These are phyloP conservation scores for Patiria miniata DNA, from an alignment of 35 echinoderm and acorn worm species.

Conservation along the genomic window DNA sequence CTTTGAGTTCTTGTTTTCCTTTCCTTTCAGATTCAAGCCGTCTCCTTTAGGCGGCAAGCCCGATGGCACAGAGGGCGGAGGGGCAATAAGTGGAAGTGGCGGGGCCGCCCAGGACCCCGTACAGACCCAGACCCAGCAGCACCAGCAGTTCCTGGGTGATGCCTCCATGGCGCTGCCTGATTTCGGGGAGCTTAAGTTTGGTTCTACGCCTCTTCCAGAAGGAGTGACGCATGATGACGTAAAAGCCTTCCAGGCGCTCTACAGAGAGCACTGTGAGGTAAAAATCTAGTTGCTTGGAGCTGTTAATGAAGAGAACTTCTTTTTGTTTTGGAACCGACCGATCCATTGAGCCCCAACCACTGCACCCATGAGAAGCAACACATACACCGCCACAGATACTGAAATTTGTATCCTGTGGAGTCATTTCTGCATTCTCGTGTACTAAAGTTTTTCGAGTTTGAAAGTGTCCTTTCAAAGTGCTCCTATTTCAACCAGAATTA, in stretches of 20 bases:
- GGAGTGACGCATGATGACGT: constrained; percentile 76
- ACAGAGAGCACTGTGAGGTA: constrained; percentile 99
- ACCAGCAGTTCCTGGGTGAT: constrained; percentile 98
- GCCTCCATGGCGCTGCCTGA: constrained; percentile 74
- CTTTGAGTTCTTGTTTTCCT: constrained; percentile 8
- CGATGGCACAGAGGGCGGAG: constrained; percentile 48
- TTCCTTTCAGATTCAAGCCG: constrained; percentile 78
- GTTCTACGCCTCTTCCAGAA: constrained; percentile 57
- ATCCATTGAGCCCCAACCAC: too few relatives aligned
- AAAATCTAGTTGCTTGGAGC: too few relatives aligned
- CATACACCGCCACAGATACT: too few relatives aligned
- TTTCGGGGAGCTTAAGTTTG: constrained; percentile 87
- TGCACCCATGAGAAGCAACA: too few relatives aligned
- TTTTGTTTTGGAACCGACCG: too few relatives aligned
- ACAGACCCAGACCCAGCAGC: constrained; percentile 79
- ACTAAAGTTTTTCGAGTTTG: too few relatives aligned
- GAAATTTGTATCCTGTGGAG: too few relatives aligned
- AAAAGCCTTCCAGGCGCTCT: constrained; percentile 77
- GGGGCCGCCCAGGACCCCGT: constrained; percentile 46
- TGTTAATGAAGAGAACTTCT: too few relatives aligned
- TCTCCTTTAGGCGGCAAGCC: constrained; percentile 28
- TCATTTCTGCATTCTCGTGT: too few relatives aligned
- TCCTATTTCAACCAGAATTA: too few relatives aligned
- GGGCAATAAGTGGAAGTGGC: constrained; percentile 33
- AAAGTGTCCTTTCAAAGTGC: too few relatives aligned